Percentiles rank a stretch among this genome's conserved stretches.
Conservation (phyloP, 2,888 invertebrate species). For the Euclidia mi region DNA sequence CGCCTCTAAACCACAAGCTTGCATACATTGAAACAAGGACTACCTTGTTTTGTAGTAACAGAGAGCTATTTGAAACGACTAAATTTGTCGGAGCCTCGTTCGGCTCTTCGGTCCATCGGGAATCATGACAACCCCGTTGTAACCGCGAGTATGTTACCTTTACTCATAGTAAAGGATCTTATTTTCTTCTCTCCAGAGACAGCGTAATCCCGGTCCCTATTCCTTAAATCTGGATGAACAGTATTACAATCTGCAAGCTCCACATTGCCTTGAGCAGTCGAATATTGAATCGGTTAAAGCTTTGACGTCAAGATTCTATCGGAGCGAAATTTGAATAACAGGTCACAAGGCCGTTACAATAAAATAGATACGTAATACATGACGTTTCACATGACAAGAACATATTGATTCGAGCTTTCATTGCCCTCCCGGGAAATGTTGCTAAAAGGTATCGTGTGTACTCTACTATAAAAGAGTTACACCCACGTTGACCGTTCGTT, state of each 20-base stretch:
- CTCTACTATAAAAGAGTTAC: slow-evolving; percentile 21
- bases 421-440: slow-evolving; percentile 28
- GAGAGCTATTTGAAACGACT: too few species aligned
- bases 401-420: slow-evolving; percentile 18
- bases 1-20: too few species aligned
- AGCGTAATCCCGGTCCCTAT: slow-evolving; percentile 33
- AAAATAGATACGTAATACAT: slow-evolving; percentile 6
- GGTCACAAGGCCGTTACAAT: slow-evolving; percentile 22
- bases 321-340: slow-evolving; percentile 37
- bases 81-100: too few species aligned
- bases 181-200: slow-evolving; percentile 34
- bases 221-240: slow-evolving; percentile 36
- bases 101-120: slow-evolving; percentile 30
- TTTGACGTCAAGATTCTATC: slow-evolving; percentile 33
- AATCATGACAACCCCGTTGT: slow-evolving; percentile 34
- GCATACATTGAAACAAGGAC: too few species aligned
- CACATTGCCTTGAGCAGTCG: slow-evolving; percentile 26
- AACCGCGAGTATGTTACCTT: slow-evolving; percentile 24
- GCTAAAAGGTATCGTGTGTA: slow-evolving; percentile 18
- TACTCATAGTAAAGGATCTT: slow-evolving; percentile 36
- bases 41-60: too few species aligned
- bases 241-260: slow-evolving; percentile 19
- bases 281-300: slow-evolving; percentile 25
- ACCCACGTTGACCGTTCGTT: slow-evolving; percentile 34
- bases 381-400: slow-evolving; percentile 13